A percentile compares a stretch with the other conserved stretches of the same genome.
These are phyloP conservation scores for Macrochelys suwanniensis DNA, from an alignment of 2,797 vertebrate genomes.

Conservation along the genomic window DNA sequence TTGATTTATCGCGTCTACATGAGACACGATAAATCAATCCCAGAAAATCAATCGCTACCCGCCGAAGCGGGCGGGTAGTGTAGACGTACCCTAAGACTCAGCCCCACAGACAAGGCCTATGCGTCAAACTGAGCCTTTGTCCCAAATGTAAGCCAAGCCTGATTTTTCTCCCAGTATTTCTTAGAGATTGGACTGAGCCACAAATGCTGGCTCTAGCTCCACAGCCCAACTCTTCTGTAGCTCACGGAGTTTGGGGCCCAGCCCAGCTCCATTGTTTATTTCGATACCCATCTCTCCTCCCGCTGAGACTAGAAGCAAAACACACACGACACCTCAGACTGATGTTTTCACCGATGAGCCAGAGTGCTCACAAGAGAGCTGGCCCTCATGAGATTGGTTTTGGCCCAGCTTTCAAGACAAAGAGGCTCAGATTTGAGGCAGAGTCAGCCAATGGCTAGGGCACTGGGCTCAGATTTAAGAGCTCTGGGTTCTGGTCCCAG, in stretches of 20 bases:
- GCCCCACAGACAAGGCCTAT: not conserved
- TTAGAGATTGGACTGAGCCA: not conserved
- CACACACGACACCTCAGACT: not conserved
- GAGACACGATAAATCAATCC: no score
- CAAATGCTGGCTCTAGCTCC: not conserved
- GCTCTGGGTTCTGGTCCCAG: not conserved
- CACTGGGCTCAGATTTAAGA: not conserved
- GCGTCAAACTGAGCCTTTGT: not conserved
- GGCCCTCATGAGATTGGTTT: not conserved
- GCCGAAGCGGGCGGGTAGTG: no score
- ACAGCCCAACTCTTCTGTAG: not conserved
- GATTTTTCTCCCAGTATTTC: not conserved
- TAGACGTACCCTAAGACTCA: no score
- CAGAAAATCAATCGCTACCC: no score
- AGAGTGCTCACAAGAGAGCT: not conserved
- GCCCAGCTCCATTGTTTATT: accelerated
- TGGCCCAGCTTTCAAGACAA: not conserved
- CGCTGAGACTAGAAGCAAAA: not conserved
- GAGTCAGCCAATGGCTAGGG: not conserved
- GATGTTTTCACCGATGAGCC: not conserved
- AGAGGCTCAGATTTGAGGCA: not conserved
- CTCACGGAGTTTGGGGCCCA: not conserved
- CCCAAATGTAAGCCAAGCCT: not conserved
- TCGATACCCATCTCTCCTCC: not conserved
- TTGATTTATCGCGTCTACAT: no score